Evolutionary conservation across 2,113 vertebrate species (phyloP).

Genomic region (Brachyistius frenatus): DNA sequence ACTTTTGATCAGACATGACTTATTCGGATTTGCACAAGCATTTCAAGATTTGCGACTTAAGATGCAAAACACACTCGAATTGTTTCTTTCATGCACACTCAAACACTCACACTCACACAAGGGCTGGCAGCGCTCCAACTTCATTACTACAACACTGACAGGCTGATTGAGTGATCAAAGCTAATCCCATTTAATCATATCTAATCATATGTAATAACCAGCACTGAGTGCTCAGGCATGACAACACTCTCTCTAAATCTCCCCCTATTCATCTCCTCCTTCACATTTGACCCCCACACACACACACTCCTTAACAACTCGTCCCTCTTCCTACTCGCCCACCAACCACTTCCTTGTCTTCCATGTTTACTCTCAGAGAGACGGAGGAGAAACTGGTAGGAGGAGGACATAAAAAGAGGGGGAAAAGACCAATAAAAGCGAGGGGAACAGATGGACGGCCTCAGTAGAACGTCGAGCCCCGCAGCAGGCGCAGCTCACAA

Average conservation of each 20-base stretch:
- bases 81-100: not conserved
- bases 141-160: constrained; percentile 63
- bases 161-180: constrained; percentile 76
- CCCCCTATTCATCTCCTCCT: constrained; percentile 19
- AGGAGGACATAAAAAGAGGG: constrained; percentile 5
- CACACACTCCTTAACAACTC: not conserved
- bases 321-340: not conserved
- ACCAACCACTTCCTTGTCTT: not conserved
- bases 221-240: constrained; percentile 63
- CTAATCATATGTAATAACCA: constrained; percentile 77
- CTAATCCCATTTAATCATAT: constrained; percentile 77
- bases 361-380: constrained; percentile 19
- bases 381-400: not conserved
- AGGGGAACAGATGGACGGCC: constrained; percentile 20
- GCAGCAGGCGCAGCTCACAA: not conserved
- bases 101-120: constrained; percentile 10
- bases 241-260: constrained; percentile 21
- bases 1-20: constrained; percentile 38
- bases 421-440: not conserved
- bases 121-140: constrained; percentile 55
- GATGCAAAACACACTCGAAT: constrained; percentile 15
- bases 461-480: constrained; percentile 4
- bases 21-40: constrained; percentile 32
- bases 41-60: constrained; percentile 36
- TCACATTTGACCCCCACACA: constrained; percentile 33